phyloP scores from a whole-genome alignment of 2,797 vertebrate species.

The Onychomys arenicola region DNA sequence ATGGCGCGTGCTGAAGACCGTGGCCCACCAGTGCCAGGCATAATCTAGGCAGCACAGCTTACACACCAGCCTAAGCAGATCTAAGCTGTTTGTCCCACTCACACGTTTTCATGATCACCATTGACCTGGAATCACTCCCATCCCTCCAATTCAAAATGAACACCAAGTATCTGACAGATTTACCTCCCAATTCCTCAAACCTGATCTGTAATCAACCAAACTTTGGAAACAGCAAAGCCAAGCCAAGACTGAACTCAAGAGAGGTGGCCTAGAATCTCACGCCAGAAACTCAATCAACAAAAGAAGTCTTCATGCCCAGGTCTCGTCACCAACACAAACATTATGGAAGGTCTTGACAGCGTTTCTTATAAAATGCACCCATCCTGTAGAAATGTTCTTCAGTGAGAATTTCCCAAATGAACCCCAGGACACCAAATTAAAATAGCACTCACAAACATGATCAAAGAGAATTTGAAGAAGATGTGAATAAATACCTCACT shows the following conservation, averaged over 20 bases:
- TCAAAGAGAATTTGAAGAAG: background rate
- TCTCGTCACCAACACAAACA: background rate
- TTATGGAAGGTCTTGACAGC: background rate
- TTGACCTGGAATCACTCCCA: too few relatives aligned
- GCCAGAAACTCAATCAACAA: background rate
- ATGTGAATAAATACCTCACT: background rate
- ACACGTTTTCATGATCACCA: background rate
- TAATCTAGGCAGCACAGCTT: background rate
- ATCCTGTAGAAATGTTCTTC: background rate
- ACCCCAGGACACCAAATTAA: background rate
- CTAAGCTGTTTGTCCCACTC: too few relatives aligned
- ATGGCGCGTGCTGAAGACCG: background rate
- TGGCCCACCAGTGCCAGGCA: background rate
- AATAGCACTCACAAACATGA: background rate
- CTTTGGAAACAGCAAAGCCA: background rate
- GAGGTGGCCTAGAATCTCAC: background rate
- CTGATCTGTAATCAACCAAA: background rate
- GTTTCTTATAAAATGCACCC: background rate
- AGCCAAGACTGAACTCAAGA: background rate
- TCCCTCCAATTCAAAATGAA: background rate
- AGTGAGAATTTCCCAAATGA: background rate
- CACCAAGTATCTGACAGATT: too few relatives aligned
- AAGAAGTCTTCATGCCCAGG: too few relatives aligned
- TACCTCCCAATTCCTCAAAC: background rate
- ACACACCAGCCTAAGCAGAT: background rate